Evolutionary conservation across 30 jellyfish, hydroid and myxozoan genomes (phyloP), one percentile per base, ranked within the genome.

Genomic region (Nemopilema nomurai): DNA sequence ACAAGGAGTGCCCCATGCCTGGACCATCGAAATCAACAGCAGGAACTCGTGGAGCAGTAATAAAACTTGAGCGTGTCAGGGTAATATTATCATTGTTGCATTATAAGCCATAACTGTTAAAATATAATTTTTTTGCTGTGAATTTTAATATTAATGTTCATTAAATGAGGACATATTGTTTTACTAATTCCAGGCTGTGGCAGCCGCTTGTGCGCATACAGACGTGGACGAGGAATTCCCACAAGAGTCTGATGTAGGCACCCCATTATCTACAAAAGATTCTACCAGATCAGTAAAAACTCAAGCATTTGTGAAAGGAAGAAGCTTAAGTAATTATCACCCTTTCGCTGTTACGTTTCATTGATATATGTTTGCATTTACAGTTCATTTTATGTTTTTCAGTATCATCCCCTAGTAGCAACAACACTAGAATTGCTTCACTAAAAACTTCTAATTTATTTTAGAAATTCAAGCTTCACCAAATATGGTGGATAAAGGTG

Each of bases 281-380:
- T 20, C 77, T 20, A 67, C 4, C 51, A 67, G 51, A 67, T 67
- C 77, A 20, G 77, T 67, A 25, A 67, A 67, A 67, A 26, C 77
- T 67, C 77, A 67, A 67, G 77, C 77, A 67, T 26, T 67, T 67
- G 50, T 67, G 41, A 67, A 22, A 17, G 77, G 77, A 67, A 67
- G 77, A 67, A 67, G 77, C 77, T 26, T 67, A 67, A 67, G 77
- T 67, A 24, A 67, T 67, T 20, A 20, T 67, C 24, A 26, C 77
- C 50, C 50, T 67, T 22, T 26, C 4, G 50, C 77, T 67, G 77
- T 67, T 20, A 63, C n/a, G 29, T 63, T 63, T 63, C 72, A 67
- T 67, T 41, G 13, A 41, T 41, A 41, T 41, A 41, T 41, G 57
- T 41, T 41, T 41, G 57, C 57, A 41, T 41, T 41, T 41, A 41